phyloP scores from a whole-genome alignment of 2,888 invertebrate genomes.

The Tipula unca region DNA sequence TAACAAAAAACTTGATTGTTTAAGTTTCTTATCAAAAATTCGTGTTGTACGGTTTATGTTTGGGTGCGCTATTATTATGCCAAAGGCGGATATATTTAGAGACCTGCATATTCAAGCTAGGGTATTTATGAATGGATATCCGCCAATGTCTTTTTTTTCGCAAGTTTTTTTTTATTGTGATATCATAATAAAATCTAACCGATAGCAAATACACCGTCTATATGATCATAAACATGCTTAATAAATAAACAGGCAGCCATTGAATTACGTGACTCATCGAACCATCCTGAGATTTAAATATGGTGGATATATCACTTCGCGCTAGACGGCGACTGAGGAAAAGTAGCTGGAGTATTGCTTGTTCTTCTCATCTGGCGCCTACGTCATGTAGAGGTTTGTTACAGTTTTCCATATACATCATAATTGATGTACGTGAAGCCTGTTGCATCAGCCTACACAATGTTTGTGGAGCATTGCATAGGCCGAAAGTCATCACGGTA shows the following conservation, averaged over 20 bases:
- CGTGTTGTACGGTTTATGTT: background rate
- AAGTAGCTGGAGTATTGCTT: too few relatives aligned
- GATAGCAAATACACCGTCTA: background rate
- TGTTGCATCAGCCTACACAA: too few relatives aligned
- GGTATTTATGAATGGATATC: background rate
- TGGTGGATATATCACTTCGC: too few relatives aligned
- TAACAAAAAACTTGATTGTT: background rate
- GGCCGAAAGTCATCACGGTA: too few relatives aligned
- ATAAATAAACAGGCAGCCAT: background rate
- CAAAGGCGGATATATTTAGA: background rate
- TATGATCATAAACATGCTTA: background rate
- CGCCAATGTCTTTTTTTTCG: background rate
- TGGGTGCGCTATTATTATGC: background rate
- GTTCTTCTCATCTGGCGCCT: too few relatives aligned
- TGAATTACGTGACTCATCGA: background rate
- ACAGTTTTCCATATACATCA: too few relatives aligned
- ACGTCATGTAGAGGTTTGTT: too few relatives aligned
- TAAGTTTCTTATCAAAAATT: background rate
- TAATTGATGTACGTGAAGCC: too few relatives aligned
- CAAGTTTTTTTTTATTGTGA: background rate
- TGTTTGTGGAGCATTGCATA: too few relatives aligned
- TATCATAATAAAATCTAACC: background rate
- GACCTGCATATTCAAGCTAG: background rate
- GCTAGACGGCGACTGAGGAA: too few relatives aligned
- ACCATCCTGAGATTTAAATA: too few relatives aligned